Conservation (phyloP, 1,140 invertebrate species). For the Gryon sp. region DNA sequence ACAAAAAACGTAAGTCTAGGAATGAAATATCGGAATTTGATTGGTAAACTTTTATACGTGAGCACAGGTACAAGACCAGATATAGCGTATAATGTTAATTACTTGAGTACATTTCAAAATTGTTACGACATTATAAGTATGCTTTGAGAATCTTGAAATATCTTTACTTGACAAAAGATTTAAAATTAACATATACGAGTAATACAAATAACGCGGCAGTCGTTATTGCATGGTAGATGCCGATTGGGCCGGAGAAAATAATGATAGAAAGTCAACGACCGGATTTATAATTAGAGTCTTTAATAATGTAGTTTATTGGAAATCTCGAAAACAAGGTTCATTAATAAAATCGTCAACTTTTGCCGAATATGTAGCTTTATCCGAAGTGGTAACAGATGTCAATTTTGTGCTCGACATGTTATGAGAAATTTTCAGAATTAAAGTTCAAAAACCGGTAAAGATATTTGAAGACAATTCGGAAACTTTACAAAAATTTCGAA, state of each 20-base stretch:
- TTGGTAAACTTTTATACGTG: conserved; percentile 66
- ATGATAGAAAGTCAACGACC: conserved; percentile 53
- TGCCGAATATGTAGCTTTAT: conserved; percentile 41
- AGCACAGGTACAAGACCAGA: conserved; percentile 71
- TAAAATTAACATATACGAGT: conserved; percentile 18
- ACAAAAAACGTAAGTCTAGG: neutral
- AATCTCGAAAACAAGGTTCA: conserved; percentile 32
- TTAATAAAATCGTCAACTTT: conserved; percentile 28
- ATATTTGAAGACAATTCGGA: conserved; percentile 35
- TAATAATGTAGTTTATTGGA: conserved; percentile 31
- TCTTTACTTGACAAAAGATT: conserved; percentile 60
- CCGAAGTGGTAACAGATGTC: conserved; percentile 19
- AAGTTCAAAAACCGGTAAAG: conserved; percentile 9
- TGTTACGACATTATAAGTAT: conserved; percentile 67
- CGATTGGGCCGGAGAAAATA: conserved; percentile 32
- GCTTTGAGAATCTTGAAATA: conserved; percentile 67
- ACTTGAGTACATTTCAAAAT: conserved; percentile 71
- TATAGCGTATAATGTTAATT: conserved; percentile 63
- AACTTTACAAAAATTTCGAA: conserved; percentile 7
- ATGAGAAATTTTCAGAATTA: conserved; percentile 7
- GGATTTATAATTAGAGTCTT: conserved; percentile 32
- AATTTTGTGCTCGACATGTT: conserved; percentile 24
- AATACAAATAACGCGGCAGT: conserved; percentile 2
- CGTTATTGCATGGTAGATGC: conserved; percentile 40
- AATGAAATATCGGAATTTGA: conserved; percentile 23